Evolutionary conservation across 2,888 invertebrate genomes (phyloP), one percentile per base, ranked within the genome.

Genomic region (Tortricodes alternella): DNA sequence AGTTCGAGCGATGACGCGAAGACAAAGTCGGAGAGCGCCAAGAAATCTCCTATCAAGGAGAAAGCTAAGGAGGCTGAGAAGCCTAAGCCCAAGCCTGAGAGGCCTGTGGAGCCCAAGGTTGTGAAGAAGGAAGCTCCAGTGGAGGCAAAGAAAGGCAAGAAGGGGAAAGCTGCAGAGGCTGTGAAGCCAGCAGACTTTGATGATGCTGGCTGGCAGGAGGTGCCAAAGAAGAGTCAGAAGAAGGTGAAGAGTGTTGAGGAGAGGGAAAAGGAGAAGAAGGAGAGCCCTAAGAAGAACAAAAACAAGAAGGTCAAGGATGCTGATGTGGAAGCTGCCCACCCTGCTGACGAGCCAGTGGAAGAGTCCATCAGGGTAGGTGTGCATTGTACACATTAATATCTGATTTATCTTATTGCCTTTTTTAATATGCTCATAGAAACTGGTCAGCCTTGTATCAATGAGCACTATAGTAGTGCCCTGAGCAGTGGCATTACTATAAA

Each of bases 141-240:
- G 57, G 88, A 89, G 43, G 79, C 74, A 0, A 93, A 93, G 71
- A 93, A 92, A 61, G 92, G 92, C 64, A 94, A 94, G 75, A 93
- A 93, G 70, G 76, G 82, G 38, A 93, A 93, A 77, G 70, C 70
- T 55, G 89, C 89, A 65, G 88, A 91, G 46, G 83, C 91, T 60
- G 94, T 94, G 66, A 95, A 95, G 74, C 94, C 95, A 7, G 92
- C 92, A 37, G 94, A 94, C 69, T 94, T 92, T 81, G 95, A 95
- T 80, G 95, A 95, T 67, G 95, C 94, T 38, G 92, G 93, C 46
- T 96, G 96, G 96, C 94, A 95, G 85, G 92, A 92, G 65, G 94
- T 95, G 64, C 86, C 94, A 60, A 92, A 94, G 71, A 91, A 94
- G 79, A 92, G 93, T 60, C 95, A 95, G 78, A 95, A 95, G 75